Conservation (phyloP, 2,888 invertebrate species). For the Thumatha senex region DNA sequence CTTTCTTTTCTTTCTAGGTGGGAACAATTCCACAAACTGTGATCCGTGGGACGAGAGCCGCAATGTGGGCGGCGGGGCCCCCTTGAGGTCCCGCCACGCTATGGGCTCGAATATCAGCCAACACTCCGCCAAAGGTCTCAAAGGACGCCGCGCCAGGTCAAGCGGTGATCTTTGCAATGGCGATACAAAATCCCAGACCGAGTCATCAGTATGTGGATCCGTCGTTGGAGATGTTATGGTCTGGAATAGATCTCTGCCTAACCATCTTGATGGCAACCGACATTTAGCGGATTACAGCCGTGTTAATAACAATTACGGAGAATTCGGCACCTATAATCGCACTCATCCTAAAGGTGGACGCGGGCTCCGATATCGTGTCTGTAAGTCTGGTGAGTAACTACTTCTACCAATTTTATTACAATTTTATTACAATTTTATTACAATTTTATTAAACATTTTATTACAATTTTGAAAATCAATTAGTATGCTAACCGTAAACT, state of each 20-base stretch:
- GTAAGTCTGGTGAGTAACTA: conserved; percentile 70
- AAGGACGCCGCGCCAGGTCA: conserved; percentile 88
- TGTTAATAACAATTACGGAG: conserved; percentile 83
- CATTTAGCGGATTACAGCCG: conserved; percentile 81
- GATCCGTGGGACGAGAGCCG: conserved; percentile 51
- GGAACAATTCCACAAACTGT: conserved; percentile 45
- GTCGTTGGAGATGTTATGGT: conserved; percentile 79
- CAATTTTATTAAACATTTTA: too few relatives aligned
- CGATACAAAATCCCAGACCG: conserved; percentile 76
- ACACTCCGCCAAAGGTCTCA: conserved; percentile 88
- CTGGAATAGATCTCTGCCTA: conserved; percentile 86
- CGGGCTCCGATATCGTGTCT: conserved; percentile 73
- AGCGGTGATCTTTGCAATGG: conserved; percentile 90
- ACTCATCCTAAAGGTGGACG: conserved; percentile 74
- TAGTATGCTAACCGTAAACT: too few relatives aligned
- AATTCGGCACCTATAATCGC: conserved; percentile 73
- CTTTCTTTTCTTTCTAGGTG: conserved; percentile 46
- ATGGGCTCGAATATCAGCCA: conserved; percentile 93
- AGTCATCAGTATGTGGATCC: conserved; percentile 78
- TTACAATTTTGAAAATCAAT: too few relatives aligned
- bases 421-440: too few relatives aligned
- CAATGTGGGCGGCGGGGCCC: conserved; percentile 75
- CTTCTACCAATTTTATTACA: too few relatives aligned
- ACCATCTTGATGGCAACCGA: conserved; percentile 86
- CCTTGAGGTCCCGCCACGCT: conserved; percentile 77